Base-by-base conservation (phyloP, 2,113 vertebrate genomes). In the Forbesichthys papilliferus region DNA sequence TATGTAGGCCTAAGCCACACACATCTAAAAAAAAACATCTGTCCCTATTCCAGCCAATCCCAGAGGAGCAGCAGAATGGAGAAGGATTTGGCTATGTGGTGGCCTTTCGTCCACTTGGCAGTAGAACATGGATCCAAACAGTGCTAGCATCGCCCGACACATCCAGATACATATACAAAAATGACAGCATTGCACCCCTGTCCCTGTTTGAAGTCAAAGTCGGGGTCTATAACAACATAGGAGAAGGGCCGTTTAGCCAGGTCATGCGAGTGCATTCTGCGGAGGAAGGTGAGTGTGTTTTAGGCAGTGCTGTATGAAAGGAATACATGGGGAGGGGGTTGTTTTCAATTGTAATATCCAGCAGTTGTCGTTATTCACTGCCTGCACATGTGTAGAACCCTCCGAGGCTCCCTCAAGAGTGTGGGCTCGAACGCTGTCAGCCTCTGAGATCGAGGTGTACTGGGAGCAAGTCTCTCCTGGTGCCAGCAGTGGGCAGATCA, bases 181-280 rank as follows among this genome's bases (percentile, higher is more conserved):
- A 96, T 0, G 93, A 96, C 58, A 96, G 92, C 57, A 80, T 96
- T 48, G 82, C 74, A 0, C 93, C 95, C 0, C 90, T 96, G 8
- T 94, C 93, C 18, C 93, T 87, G 54, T 97, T 94, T 10, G 93
- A 97, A 86, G 95, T 95, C 66, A 96, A 94, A 83, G 95, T 96
- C 54, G 95, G 94, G 0, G 94, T 95, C 13, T 96, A 92, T 86
- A 97, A 95, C 84, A 86, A 89, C 0, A 83, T 93, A 78, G 95
- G 94, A 36, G 94, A 96, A 82, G 96, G 96, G 0, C 88, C 89
- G 0, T 89, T 93, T 66, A 96, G 95, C 80, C 85, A 79, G 0
- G 33, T 90, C 12, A 86, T 87, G 56, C 69, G 85, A n/a, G 70
- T 95, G 74, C 92, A 93, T 82, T 95, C 95, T 0, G 96, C 96